Conservation (phyloP, 2,113 vertebrate genomes). For the Pseudorasbora parva region DNA sequence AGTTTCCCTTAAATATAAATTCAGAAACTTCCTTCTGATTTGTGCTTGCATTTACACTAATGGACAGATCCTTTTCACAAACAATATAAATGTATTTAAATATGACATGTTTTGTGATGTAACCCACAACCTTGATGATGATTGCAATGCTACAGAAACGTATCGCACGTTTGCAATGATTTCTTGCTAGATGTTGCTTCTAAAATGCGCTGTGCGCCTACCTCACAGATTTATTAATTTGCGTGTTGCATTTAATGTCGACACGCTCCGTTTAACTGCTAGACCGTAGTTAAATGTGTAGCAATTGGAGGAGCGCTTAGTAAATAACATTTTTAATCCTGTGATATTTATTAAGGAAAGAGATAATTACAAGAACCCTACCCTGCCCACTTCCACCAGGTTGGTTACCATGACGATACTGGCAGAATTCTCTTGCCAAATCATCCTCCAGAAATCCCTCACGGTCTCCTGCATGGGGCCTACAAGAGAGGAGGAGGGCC, state of each 20-base stretch:
- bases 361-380: constrained; percentile 71
- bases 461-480: constrained; percentile 98
- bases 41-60: background rate
- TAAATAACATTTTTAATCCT: constrained; percentile 24
- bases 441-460: constrained; percentile 99
- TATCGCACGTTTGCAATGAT: background rate
- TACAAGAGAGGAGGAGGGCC: constrained; percentile 61
- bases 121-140: background rate
- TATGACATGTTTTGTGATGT: background rate
- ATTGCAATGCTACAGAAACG: background rate
- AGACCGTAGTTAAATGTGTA: background rate
- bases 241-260: no score
- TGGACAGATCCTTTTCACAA: background rate
- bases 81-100: background rate
- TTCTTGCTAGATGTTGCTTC: background rate
- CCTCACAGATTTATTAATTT: background rate
- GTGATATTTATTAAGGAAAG: constrained; percentile 20
- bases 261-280: background rate
- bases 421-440: constrained; percentile 97
- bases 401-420: constrained; percentile 99
- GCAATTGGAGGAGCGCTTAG: background rate
- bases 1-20: background rate
- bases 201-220: background rate
- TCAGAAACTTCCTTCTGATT: background rate
- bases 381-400: constrained; percentile 97